Base-by-base conservation (phyloP, 2,888 invertebrate species). In the Tenthredo livida region DNA sequence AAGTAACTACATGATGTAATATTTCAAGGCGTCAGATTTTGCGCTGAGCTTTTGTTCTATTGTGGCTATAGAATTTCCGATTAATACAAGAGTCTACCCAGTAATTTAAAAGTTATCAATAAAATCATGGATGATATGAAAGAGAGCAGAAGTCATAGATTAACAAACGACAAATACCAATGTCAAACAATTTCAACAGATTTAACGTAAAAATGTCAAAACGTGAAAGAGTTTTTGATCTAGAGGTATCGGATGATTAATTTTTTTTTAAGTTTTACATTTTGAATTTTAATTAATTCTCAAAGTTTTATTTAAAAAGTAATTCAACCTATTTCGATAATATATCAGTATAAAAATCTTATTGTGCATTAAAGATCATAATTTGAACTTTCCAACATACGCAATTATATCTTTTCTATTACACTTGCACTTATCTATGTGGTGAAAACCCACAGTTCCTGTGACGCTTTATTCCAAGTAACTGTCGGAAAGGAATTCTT, bases 341-440 rank as follows among this genome's bases (percentile, higher is more conserved):
- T 43, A 25, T 21, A 73, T 73, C 21, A 17, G 6, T 4, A 21
- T 47, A 47, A 47, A 5, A 73, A 73, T 43, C 29, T n/a, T 21
- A 12, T 21, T 12, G 17, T n/a, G 50, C 0, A 9, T 29, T 1
- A 77, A 77, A 77, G 54, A 77, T 29, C 2, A 33, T 17, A 50
- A 33, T 33, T 33, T 33, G n/a, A 10, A 12, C 17, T 6, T 33
- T 7, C 21, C 21, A n/a, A 21, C 21, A 40, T 21, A 21, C 12
- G 25, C 9, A 12, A 25, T 25, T 9, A 10, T 25, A 33, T 33
- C 6, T 67, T 67, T 33, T 1, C 33, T 12, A 33, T 67, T 67
- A 67, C 40, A 61, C 25, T 80, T 80, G 61, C 37, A 61, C 80
- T 37, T 61, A 80, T 61, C 80, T 61, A n/a, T 80, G 80, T 80